phyloP scores from a whole-genome alignment of 2,113 vertebrate genomes.

The Anguilla rostrata region DNA sequence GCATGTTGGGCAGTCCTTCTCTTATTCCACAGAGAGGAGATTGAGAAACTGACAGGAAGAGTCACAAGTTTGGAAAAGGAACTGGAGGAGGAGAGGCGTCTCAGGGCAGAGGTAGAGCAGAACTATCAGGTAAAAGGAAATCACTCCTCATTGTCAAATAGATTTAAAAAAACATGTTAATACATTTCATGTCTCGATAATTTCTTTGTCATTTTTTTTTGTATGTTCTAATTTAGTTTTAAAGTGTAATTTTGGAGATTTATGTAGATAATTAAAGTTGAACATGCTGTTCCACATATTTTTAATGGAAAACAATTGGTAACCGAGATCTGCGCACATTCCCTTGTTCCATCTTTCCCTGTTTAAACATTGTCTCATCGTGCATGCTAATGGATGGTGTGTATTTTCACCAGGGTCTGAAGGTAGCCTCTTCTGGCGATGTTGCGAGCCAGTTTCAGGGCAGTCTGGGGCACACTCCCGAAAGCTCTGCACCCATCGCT shows the following conservation, averaged over 20 bases:
- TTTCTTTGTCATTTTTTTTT: no score
- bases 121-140: constrained; percentile 27
- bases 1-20: background rate
- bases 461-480: background rate
- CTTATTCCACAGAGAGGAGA: constrained; percentile 55
- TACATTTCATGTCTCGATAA: no score
- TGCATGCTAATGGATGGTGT: background rate
- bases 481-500: background rate
- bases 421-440: background rate
- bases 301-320: background rate
- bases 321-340: background rate
- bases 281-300: background rate
- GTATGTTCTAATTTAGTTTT: no score
- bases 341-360: background rate
- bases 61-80: constrained; percentile 52
- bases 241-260: no score
- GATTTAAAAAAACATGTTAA: no score
- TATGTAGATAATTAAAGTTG: no score
- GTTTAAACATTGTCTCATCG: background rate
- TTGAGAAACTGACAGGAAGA: constrained; percentile 55
- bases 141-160: constrained; percentile 24
- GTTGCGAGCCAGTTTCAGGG: background rate
- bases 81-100: constrained; percentile 40
- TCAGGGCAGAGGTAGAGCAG: constrained; percentile 27
- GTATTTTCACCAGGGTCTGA: constrained; percentile 14